A percentile compares a stretch with the other conserved stretches of the same genome.
These are phyloP conservation scores for Ia io DNA, from an alignment of 2,113 vertebrate species.

Conservation along the genomic window DNA sequence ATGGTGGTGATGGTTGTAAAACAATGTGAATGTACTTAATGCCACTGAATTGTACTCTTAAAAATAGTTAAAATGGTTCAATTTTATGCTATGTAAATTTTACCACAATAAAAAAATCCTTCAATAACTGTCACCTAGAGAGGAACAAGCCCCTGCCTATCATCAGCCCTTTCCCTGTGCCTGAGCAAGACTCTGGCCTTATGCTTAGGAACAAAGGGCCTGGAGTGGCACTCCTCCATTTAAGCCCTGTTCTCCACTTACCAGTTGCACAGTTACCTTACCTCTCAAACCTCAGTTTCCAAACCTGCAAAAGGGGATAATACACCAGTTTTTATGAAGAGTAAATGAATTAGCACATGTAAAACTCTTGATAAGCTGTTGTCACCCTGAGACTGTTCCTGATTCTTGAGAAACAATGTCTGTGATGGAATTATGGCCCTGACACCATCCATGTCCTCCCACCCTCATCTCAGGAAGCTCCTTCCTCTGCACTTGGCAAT, in stretches of 20 bases:
- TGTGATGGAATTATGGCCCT: accelerated
- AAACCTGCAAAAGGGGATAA: neutral
- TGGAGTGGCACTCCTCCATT: accelerated
- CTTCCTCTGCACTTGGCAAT: neutral
- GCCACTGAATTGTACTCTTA: neutral
- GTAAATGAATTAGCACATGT: neutral
- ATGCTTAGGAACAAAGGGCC: neutral
- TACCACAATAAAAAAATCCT: neutral
- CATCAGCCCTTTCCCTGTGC: neutral
- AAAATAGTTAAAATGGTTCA: neutral
- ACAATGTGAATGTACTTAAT: neutral
- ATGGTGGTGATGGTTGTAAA: neutral
- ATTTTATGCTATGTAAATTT: neutral
- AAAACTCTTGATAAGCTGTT: neutral
- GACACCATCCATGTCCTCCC: neutral
- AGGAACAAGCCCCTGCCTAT: neutral
- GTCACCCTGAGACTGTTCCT: neutral
- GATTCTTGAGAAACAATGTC: neutral
- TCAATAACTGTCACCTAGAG: neutral
- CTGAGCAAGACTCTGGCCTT: neutral
- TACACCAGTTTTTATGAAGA: neutral
- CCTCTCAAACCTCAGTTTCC: neutral
- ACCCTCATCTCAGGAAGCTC: too few species aligned
- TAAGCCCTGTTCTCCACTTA: neutral
- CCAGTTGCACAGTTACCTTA: too few species aligned